A percentile compares a stretch with the other conserved stretches of the same genome.
These are phyloP conservation scores for Patiria miniata DNA, from an alignment of 35 echinoderm and acorn worm species.

Conservation along the genomic window DNA sequence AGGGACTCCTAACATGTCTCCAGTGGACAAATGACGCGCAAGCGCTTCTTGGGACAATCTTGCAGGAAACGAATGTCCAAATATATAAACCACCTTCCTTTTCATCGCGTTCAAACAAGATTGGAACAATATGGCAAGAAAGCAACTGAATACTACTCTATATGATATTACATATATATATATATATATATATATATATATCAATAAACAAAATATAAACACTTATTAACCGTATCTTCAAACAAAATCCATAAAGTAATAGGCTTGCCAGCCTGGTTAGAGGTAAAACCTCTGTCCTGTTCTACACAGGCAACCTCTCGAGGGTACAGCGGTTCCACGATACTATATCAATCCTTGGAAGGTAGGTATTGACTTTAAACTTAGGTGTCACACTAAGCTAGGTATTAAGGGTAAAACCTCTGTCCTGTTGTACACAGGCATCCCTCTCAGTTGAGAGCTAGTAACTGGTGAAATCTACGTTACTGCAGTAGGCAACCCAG, in stretches of 20 bases:
- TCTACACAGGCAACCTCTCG: background rate
- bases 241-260: background rate
- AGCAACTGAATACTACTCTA: background rate
- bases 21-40: background rate
- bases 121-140: background rate
- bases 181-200: too few relatives aligned
- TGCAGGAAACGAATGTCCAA: background rate
- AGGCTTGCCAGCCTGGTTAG: background rate
- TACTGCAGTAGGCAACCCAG: background rate
- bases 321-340: background rate
- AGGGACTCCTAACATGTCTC: background rate
- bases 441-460: background rate
- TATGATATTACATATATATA: too few relatives aligned
- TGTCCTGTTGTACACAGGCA: too few relatives aligned
- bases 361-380: background rate
- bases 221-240: background rate
- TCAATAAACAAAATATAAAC: background rate
- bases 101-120: too few relatives aligned
- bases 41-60: background rate
- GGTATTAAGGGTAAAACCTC: background rate
- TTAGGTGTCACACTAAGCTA: background rate
- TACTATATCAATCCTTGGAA: background rate
- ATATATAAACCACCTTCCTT: conserved; percentile 3
- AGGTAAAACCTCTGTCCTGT: too few relatives aligned
- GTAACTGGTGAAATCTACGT: background rate